Base-by-base conservation (phyloP, 2,888 invertebrate genomes). In the Philaethria dido region DNA sequence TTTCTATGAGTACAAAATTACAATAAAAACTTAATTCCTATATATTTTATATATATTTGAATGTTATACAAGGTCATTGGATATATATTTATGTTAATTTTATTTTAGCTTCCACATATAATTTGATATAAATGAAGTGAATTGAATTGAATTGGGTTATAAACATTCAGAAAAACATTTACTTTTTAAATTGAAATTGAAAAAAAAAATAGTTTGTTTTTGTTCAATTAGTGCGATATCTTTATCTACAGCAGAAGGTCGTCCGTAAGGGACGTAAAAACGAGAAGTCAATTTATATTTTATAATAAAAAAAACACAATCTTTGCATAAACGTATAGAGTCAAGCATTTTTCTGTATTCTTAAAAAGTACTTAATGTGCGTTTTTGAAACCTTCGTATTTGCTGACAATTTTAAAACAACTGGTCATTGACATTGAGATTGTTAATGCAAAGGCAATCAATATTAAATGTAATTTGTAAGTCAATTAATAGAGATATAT, bases 351-450 rank as follows among this genome's bases (percentile, higher is more conserved):
- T 13, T 13, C 39, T 13, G 3, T 39, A 39, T 13, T 13, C 39
- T 39, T 39, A 13, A 39, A 39, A 3, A 39, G 13, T 33, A 33
- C 13, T 39, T 13, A 39, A 13, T 39, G 13, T 39, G 6, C 39
- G 39, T 13, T 48, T 48, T 48, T 48, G 48, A 48, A 48, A 48
- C 48, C 48, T 48, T 48, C 48, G 25, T 14, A 48, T 25, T 22
- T 25, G 13, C 39, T 39, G 13, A 13, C 13, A 39, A 39, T 39
- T 39, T 39, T 39, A 39, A 39, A 39, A 3, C 1, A 25, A n/a
- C n/a, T 22, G 25, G 48, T 48, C 14, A n/a, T 48, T 48, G 25
- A 48, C 22, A 48, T 22, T 48, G 22, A 47, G 1, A 22, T 14
- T 48, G 48, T 48, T 22, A 48, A 5, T 22, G 22, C 14, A 48